These are phyloP conservation scores for Pocota personata DNA, from an alignment of 2,888 invertebrate species.

Conservation along the genomic window DNA sequence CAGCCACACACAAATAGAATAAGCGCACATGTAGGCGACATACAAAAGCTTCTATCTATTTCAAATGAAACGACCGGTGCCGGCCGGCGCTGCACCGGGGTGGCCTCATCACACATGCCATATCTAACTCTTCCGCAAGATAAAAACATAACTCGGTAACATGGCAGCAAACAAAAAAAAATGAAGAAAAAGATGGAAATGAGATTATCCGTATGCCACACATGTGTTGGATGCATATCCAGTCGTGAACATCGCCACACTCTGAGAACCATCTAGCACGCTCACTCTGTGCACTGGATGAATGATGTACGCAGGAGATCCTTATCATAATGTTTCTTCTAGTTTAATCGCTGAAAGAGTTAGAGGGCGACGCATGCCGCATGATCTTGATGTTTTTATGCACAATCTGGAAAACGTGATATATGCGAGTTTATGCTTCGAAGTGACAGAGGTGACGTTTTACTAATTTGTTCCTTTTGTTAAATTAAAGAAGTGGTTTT, in stretches of 20 bases:
- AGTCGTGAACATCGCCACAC: constrained; percentile 52
- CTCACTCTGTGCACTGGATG: constrained; percentile 23
- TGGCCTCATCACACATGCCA: constrained; percentile 72
- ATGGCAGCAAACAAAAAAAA: constrained; percentile 28
- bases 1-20: constrained; percentile 38
- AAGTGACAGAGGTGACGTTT: neutral
- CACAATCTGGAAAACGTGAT: constrained; percentile 35
- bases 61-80: constrained; percentile 42
- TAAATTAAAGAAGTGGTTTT: neutral
- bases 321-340: constrained; percentile 66
- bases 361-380: constrained; percentile 32
- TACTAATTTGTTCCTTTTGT: neutral
- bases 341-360: constrained; percentile 48
- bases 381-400: constrained; percentile 46
- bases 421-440: constrained; percentile 18
- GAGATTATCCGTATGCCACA: constrained; percentile 65
- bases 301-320: constrained; percentile 60
- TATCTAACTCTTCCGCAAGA: constrained; percentile 72
- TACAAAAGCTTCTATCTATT: constrained; percentile 54
- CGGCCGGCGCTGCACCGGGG: constrained; percentile 58
- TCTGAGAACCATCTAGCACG: constrained; percentile 44
- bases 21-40: constrained; percentile 48
- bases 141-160: constrained; percentile 66
- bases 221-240: constrained; percentile 67
- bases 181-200: constrained; percentile 51